phyloP scores from a whole-genome alignment of 2,888 invertebrate genomes.

The Drosophila mulleri region DNA sequence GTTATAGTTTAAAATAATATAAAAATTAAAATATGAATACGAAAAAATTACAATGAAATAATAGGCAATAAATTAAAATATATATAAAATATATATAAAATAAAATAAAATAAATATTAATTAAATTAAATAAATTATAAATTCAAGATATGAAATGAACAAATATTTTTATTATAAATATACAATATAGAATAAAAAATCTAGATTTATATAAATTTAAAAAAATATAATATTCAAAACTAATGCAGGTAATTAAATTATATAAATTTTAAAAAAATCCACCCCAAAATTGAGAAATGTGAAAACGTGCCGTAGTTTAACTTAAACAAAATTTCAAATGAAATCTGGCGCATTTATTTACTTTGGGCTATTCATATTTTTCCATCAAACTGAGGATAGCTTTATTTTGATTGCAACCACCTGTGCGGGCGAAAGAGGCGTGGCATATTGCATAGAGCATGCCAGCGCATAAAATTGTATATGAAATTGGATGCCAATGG shows the following conservation, averaged over 20 bases:
- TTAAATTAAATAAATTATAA: too few species aligned
- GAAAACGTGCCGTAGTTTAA: background rate
- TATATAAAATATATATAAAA: too few species aligned
- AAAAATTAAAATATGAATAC: background rate
- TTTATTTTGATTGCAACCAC: constrained; percentile 10
- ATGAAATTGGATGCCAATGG: constrained; percentile 56
- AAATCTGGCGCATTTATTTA: background rate
- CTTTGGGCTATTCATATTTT: background rate
- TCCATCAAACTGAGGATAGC: background rate
- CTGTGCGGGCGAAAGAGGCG: background rate
- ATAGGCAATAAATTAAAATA: background rate
- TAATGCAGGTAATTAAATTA: too few species aligned
- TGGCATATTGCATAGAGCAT: constrained; percentile 17
- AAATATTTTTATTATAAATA: too few species aligned
- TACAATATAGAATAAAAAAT: too few species aligned
- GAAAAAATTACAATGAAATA: too few species aligned
- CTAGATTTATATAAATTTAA: too few species aligned
- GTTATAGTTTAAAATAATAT: background rate
- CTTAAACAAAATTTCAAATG: background rate
- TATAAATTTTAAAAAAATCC: too few species aligned
- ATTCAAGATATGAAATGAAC: too few species aligned
- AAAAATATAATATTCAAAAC: background rate
- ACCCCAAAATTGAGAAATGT: background rate
- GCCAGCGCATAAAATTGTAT: constrained; percentile 65
- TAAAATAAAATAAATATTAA: too few species aligned